Base-by-base conservation (phyloP, 2,888 invertebrate genomes). In the Ennomos quercinarius region DNA sequence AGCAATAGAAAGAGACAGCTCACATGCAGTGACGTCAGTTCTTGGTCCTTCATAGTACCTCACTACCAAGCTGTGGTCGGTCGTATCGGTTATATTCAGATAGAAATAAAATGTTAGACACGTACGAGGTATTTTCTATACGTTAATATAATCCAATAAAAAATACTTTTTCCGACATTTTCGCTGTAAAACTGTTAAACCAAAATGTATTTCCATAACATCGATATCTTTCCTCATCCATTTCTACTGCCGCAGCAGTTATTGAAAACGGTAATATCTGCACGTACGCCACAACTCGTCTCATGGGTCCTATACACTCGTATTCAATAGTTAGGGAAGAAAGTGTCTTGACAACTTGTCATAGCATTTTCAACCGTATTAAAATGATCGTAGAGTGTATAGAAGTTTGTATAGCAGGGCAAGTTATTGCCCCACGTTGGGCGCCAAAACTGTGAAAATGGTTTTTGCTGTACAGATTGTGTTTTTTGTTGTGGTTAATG, bases 251-350 rank as follows among this genome's bases (percentile, higher is more conserved):
- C 17, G 10, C 9, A 9, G 43, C 39, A 52, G 52, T 52, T 52
- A 52, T 52, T 52, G 45, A 52, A 52, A 52, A 34, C 38, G 12
- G 44, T 2, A 43, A 44, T 44, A 45, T 52, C 44, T 44, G 34
- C 52, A 45, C 52, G 52, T 34, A 37, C 42, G 37, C 37, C 37
- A 38, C 35, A 43, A 51, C 51, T 52, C 44, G 37, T 44, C 52
- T n/a, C 52, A 8, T 12, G 44, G 44, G 52, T 0, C 44, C 13
- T 39, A 52, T 44, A 34, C 10, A 50, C 17, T 35, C 35, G 10
- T 36, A 13, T 40, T 34, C 44, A 34, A 44, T 34, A 39, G 10
- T 34, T 36, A 9, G 12, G 10, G 34, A 17, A 27, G 38, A 10
- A 17, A 40, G 9, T 40, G 35, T 39, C 11, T 10, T 12, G 42